A percentile compares a stretch with the other conserved stretches of the same genome.
These are phyloP conservation scores for Sepiola atlantica DNA, from an alignment of 2,888 invertebrate species.

Conservation along the genomic window DNA sequence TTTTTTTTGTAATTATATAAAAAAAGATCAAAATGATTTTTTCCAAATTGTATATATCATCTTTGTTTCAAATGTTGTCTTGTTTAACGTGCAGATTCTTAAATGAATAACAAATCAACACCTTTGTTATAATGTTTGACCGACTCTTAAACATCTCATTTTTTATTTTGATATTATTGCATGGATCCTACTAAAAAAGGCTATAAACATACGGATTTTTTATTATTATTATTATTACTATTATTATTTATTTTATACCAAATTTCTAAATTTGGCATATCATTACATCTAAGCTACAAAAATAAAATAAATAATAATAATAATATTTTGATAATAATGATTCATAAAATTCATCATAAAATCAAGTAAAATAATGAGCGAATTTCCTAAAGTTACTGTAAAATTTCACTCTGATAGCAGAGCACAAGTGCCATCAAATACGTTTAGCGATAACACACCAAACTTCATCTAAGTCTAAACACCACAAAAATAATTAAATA, in stretches of 20 bases:
- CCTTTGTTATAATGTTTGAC: not conserved
- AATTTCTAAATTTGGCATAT: not conserved
- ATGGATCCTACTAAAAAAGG: constrained; percentile 44
- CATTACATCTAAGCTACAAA: constrained; percentile 34
- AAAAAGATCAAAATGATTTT: not conserved
- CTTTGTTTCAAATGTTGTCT: constrained; percentile 1
- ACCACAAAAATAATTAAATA: constrained; percentile 42
- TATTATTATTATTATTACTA: not conserved
- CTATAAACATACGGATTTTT: constrained; percentile 24
- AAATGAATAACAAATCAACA: constrained; percentile 43
- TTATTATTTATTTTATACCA: not conserved
- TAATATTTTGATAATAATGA: not conserved
- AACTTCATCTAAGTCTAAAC: constrained; percentile 45
- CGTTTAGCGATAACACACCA: constrained; percentile 45
- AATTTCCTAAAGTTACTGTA: constrained; percentile 44
- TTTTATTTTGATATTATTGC: constrained; percentile 24
- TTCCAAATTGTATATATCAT: not conserved
- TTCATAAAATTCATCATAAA: constrained; percentile 7
- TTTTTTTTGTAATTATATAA: constrained; percentile 4
- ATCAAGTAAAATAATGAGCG: not conserved
- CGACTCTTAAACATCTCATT: not conserved
- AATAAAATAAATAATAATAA: constrained; percentile 41
- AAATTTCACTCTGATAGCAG: constrained; percentile 37
- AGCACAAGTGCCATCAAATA: constrained; percentile 43
- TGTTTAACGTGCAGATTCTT: constrained; percentile 35